Conservation (phyloP, 2,113 vertebrate species). For the Scalopus aquaticus region DNA sequence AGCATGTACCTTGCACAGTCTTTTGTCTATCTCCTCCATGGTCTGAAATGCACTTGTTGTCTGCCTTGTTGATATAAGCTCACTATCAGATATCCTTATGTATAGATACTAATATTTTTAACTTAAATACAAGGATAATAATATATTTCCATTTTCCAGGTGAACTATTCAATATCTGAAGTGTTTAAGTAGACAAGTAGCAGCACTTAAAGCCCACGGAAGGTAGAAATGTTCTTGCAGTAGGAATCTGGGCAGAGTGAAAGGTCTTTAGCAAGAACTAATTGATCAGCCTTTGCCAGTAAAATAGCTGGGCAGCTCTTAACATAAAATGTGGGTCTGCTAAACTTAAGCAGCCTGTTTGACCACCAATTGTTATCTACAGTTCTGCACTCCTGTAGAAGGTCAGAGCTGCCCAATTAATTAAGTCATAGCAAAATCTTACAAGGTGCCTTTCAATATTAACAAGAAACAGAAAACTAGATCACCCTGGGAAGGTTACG, state of each 20-base stretch:
- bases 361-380: no score
- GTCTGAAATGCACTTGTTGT: not conserved
- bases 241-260: not conserved
- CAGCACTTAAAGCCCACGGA: not conserved
- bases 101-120: not conserved
- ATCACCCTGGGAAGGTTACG: no score
- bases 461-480: no score
- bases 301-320: not conserved
- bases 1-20: not conserved
- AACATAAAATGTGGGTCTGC: no score
- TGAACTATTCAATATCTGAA: not conserved
- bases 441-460: no score
- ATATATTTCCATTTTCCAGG: not conserved
- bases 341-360: no score
- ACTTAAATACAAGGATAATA: not conserved
- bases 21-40: not conserved
- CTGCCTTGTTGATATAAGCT: not conserved
- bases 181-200: not conserved
- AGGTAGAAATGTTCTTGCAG: not conserved
- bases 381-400: no score
- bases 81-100: not conserved
- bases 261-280: not conserved
- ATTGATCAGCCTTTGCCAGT: not conserved
- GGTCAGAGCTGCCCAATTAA: no score
- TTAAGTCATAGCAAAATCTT: no score